A percentile compares a stretch with the other conserved stretches of the same genome.
These are phyloP conservation scores for Rugalucina vietnamica DNA, from an alignment of 2,888 invertebrate species.

Conservation along the genomic window DNA sequence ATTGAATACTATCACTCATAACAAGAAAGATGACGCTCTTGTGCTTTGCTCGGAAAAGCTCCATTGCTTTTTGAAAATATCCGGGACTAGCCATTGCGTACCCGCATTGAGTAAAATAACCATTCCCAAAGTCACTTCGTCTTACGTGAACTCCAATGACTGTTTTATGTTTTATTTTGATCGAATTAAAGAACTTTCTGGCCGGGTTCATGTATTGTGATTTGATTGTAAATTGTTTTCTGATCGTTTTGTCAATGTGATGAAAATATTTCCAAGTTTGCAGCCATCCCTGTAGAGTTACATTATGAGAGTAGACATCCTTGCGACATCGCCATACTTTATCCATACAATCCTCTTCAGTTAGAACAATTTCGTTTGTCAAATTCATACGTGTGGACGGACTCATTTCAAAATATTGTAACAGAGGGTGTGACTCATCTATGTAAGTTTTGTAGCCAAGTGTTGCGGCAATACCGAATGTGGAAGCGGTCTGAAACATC, in stretches of 20 bases:
- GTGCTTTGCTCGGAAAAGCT: conserved; percentile 59
- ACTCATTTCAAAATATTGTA: background rate
- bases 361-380: background rate
- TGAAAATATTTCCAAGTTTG: conserved; percentile 74
- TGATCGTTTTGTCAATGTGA: conserved; percentile 40
- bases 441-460: background rate
- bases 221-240: conserved; percentile 62
- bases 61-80: conserved; percentile 63
- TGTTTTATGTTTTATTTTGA: conserved; percentile 30
- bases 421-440: background rate
- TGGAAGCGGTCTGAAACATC: background rate
- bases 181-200: conserved; percentile 19
- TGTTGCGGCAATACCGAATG: background rate
- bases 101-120: conserved; percentile 45
- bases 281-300: conserved; percentile 59
- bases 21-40: conserved; percentile 62
- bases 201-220: conserved; percentile 41
- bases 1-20: conserved; percentile 64
- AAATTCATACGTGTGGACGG: background rate
- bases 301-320: conserved; percentile 27
- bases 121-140: conserved; percentile 62
- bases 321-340: background rate
- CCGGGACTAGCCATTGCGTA: conserved; percentile 63
- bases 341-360: background rate
- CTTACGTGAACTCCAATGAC: conserved; percentile 68